Evolutionary conservation across 2,797 vertebrate genomes (phyloP).

Genomic region (Pipistrellus nathusii): DNA sequence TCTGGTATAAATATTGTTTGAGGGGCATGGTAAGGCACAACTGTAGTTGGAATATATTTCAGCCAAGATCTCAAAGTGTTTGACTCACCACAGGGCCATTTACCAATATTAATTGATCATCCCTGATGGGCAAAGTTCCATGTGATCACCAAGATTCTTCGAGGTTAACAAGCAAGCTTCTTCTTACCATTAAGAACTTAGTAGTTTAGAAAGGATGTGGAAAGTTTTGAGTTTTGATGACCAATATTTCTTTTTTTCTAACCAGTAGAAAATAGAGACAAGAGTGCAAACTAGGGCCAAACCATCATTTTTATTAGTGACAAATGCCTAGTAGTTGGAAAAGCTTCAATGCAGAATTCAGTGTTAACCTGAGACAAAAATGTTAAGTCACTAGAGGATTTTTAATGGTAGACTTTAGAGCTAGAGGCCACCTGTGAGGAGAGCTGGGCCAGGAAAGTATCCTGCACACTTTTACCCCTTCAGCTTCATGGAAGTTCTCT

Average conservation of each 20-base stretch:
- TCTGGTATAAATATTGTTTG: conserved; percentile 26
- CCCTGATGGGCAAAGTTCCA: neutral
- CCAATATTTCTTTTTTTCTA: neutral
- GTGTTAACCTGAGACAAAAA: neutral
- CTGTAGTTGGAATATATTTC: conserved; percentile 26
- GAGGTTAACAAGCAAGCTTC: neutral
- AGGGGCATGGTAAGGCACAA: neutral
- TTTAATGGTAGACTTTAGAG: neutral
- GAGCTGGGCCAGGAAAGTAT: neutral
- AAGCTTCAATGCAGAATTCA: conserved; percentile 30
- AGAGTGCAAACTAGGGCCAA: neutral
- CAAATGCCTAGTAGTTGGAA: neutral
- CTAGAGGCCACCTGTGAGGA: neutral
- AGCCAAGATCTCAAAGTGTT: conserved; percentile 19
- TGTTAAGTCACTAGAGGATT: neutral
- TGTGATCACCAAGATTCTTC: neutral
- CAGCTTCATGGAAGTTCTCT: neutral
- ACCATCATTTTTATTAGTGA: neutral
- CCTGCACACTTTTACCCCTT: neutral
- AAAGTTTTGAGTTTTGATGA: neutral
- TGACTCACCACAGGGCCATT: conserved; percentile 16
- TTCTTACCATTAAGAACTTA: neutral
- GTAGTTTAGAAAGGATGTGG: neutral
- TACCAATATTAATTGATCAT: conserved; percentile 36
- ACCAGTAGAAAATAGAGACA: neutral